Evolutionary conservation across 2,797 vertebrate genomes (phyloP).

Genomic region (Fratercula arctica): DNA sequence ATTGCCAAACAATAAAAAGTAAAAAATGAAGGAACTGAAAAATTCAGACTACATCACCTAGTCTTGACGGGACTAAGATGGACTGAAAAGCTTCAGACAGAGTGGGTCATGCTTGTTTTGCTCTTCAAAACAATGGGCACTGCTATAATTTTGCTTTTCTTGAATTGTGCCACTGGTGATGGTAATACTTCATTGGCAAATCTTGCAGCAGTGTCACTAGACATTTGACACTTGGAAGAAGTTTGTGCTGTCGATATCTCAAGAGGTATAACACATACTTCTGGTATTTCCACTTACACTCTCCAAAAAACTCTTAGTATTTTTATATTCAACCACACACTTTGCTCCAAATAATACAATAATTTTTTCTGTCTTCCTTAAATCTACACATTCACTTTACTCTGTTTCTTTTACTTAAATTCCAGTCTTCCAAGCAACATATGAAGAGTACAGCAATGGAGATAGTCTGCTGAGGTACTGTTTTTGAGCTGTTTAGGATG

Average conservation of each 20-base stretch:
- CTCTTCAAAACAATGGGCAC: neutral
- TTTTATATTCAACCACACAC: neutral
- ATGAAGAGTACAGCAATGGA: neutral
- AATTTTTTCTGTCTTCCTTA: neutral
- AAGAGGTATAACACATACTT: neutral
- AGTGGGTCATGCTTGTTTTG: neutral
- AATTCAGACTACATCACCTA: neutral
- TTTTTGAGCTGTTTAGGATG: neutral
- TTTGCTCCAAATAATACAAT: neutral
- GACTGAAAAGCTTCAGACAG: neutral
- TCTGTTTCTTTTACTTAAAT: neutral
- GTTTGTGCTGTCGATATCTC: neutral
- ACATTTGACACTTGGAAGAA: neutral
- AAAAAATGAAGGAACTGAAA: neutral
- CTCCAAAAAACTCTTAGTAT: neutral
- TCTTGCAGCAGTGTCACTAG: neutral
- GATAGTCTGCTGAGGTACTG: neutral
- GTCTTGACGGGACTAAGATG: neutral
- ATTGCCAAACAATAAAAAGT: neutral
- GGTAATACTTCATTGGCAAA: neutral
- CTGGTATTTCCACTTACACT: neutral
- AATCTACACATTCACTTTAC: neutral
- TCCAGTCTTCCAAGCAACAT: neutral
- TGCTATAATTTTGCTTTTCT: neutral
- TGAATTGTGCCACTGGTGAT: neutral